Percentiles rank a stretch among this genome's conserved stretches.
Conservation (phyloP, 1,140 invertebrate genomes). For the Heliconius hermathena region DNA sequence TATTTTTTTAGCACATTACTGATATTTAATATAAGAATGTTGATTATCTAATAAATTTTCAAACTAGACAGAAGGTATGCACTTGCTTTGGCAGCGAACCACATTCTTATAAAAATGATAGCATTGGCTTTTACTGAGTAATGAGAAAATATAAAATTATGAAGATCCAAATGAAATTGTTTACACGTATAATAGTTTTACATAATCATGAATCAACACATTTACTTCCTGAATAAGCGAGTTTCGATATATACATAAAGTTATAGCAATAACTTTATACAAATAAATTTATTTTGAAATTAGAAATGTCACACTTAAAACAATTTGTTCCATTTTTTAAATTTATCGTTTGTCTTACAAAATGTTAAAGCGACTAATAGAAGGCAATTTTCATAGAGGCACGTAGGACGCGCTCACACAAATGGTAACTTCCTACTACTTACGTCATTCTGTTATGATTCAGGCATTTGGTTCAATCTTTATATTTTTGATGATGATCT, state of each 20-base stretch:
- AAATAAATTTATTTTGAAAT: no score
- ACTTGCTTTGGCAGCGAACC: slow-evolving; percentile 10
- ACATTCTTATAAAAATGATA: slow-evolving; percentile 10
- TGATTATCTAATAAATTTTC: slow-evolving; percentile 11
- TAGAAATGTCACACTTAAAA: neutral
- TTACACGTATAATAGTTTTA: neutral
- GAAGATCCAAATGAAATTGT: neutral
- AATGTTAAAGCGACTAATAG: neutral
- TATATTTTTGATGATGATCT: slow-evolving; percentile 39
- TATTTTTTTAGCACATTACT: neutral
- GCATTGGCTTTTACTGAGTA: slow-evolving; percentile 1
- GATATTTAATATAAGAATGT: neutral
- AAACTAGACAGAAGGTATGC: slow-evolving; percentile 3
- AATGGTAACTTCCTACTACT: slow-evolving; percentile 74
- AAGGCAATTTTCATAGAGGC: slow-evolving; percentile 49
- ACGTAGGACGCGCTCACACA: slow-evolving; percentile 64
- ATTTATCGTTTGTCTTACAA: neutral
- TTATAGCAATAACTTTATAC: no score
- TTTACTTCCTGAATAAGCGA: no score
- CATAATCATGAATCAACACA: no score
- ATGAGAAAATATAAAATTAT: slow-evolving; percentile 9
- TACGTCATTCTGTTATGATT: slow-evolving; percentile 71
- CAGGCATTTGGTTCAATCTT: slow-evolving; percentile 50
- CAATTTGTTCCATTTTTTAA: neutral
- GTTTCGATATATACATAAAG: no score